Percentiles rank a stretch among this genome's conserved stretches.
phyloP scores from a whole-genome alignment of 2,888 invertebrate species.

The Antheraea yamamai region DNA sequence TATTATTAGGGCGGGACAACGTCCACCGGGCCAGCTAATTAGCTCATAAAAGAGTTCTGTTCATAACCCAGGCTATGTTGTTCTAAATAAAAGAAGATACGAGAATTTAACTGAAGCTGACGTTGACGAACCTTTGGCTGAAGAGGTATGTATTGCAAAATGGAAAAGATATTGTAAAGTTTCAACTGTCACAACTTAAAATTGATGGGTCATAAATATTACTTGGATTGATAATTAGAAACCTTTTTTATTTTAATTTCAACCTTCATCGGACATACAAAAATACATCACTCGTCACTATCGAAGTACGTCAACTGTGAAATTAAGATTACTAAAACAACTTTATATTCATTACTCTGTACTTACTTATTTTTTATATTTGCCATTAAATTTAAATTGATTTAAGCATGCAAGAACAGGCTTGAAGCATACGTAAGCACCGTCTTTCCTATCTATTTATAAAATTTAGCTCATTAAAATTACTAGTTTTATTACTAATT shows the following conservation, averaged over 20 bases:
- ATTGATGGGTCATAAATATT: neutral
- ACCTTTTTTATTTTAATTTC: neutral
- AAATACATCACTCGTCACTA: slow-evolving; percentile 10
- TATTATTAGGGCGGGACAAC: too few species aligned
- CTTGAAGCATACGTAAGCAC: neutral
- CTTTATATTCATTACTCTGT: neutral
- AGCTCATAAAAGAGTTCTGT: too few species aligned
- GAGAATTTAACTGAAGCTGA: neutral
- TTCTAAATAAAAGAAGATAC: neutral
- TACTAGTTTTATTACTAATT: neutral
- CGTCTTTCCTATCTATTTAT: neutral
- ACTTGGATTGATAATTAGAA: neutral
- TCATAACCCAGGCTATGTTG: too few species aligned
- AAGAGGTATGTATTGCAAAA: too few species aligned
- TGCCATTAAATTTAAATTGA: slow-evolving; percentile 1
- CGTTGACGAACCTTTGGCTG: neutral
- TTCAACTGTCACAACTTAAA: neutral
- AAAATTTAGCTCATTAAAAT: neutral
- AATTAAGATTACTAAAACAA: slow-evolving; percentile 6
- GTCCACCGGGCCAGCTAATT: too few species aligned
- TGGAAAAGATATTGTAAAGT: neutral
- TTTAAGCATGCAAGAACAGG: neutral
- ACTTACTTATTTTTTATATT: slow-evolving; percentile 5
- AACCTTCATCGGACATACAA: slow-evolving; percentile 4
- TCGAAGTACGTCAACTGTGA: slow-evolving; percentile 11